Conservation (phyloP, 2,888 invertebrate species). For the Polymixis lichenea region DNA sequence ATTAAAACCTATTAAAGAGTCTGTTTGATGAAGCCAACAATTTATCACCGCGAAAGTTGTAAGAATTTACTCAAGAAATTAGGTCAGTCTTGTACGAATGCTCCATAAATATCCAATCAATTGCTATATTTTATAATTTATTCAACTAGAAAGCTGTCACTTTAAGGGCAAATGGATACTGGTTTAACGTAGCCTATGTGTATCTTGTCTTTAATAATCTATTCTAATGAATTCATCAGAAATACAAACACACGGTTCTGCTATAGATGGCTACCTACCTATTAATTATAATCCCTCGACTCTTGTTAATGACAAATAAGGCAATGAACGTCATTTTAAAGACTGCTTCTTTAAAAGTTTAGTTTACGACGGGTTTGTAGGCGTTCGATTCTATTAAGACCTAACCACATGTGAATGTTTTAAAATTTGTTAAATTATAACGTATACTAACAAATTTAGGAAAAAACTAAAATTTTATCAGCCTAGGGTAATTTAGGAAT, state of each 20-base stretch:
- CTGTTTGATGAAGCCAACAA: neutral
- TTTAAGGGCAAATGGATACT: constrained; percentile 33
- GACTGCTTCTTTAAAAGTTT: neutral
- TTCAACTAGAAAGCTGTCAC: constrained; percentile 59
- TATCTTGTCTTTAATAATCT: constrained; percentile 59
- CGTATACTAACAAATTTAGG: too few relatives aligned
- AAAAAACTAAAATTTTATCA: too few relatives aligned
- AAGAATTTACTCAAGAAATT: constrained; percentile 29
- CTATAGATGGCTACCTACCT: constrained; percentile 19
- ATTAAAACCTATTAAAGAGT: neutral
- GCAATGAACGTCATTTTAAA: constrained; percentile 19
- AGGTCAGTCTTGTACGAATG: constrained; percentile 38
- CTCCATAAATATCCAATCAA: constrained; percentile 49
- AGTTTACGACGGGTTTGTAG: constrained; percentile 1
- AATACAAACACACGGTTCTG: constrained; percentile 66
- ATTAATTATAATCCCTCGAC: constrained; percentile 32
- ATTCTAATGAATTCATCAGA: constrained; percentile 73
- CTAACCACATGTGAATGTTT: too few relatives aligned
- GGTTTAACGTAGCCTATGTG: constrained; percentile 48
- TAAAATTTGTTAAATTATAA: too few relatives aligned
- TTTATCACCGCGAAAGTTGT: constrained; percentile 28
- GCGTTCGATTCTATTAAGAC: constrained; percentile 18
- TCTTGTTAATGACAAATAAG: constrained; percentile 27
- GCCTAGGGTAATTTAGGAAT: too few relatives aligned
- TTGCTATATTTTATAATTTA: constrained; percentile 55